Percentiles rank a stretch among this genome's conserved stretches.
Conservation (phyloP, 1,140 invertebrate species). For the Caenorhabditis briggsae region DNA sequence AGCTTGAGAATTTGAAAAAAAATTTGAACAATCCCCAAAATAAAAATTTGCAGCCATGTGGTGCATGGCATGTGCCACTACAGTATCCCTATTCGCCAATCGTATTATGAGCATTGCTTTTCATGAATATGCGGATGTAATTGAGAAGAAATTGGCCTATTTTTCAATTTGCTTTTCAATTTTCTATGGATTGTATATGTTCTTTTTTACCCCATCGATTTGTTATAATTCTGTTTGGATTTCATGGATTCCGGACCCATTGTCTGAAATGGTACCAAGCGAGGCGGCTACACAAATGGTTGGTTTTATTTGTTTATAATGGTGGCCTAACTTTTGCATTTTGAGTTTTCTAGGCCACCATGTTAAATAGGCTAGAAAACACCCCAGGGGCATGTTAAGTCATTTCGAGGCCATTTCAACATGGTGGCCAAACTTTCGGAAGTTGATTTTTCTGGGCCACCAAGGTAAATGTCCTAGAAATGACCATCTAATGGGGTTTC, state of each 20-base stretch:
- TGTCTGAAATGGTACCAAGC: slow-evolving; percentile 16
- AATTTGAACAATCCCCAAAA: not conserved
- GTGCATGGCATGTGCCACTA: slow-evolving; percentile 51
- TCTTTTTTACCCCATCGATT: slow-evolving; percentile 13
- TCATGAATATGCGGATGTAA: slow-evolving; percentile 22
- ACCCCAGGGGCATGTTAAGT: too few relatives aligned
- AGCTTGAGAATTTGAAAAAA: not conserved
- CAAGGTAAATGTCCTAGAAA: too few relatives aligned
- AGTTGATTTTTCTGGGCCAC: too few relatives aligned
- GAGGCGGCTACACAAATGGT: slow-evolving; percentile 13
- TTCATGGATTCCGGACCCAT: slow-evolving; percentile 26
- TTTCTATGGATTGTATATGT: slow-evolving; percentile 18
- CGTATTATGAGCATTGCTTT: slow-evolving; percentile 4
- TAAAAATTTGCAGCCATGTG: not conserved
- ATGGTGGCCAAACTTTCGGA: too few relatives aligned
- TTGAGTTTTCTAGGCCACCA: too few relatives aligned
- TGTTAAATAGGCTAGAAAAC: too few relatives aligned
- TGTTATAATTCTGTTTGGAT: slow-evolving; percentile 20
- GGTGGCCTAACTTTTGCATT: too few relatives aligned
- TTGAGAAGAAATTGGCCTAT: slow-evolving; percentile 22
- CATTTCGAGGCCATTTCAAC: too few relatives aligned
- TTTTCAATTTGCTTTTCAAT: not conserved
- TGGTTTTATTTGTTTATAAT: not conserved
- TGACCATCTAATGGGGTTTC: too few relatives aligned
- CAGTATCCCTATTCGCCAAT: slow-evolving; percentile 35